Base-by-base conservation (phyloP, 2,797 vertebrate genomes). In the Trachurus trachurus region DNA sequence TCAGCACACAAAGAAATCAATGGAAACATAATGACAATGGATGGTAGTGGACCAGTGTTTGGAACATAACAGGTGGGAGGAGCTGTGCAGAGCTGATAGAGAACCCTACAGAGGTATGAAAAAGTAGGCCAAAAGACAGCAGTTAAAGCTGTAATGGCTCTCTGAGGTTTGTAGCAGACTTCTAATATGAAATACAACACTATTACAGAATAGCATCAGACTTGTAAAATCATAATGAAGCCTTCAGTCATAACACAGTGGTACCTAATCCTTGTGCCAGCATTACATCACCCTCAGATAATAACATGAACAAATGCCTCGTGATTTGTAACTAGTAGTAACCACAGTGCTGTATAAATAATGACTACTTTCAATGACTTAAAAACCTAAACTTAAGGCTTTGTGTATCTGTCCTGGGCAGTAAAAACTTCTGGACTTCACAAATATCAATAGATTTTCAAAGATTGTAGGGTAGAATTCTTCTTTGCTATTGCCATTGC, bases 81-180 rank as follows among this genome's bases (percentile, higher is more conserved):
- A 86, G 83, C 69, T 79, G 73, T 22, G 73, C 29, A 12, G 16
- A 57, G 84, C 74, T 82, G 82, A 86, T 66, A 66, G 58, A 73
- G 71, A 91, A 83, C n/a, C 71, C 76, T 56, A 52, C 66, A 60
- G 70, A 71, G 71, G 44, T 37, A 63, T 29, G 50, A 74, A 54
- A 50, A 90, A 82, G 78, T 89, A 79, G 84, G 82, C 15, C 84
- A 90, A 65, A 88, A 71, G 78, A 40, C 81, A 88, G 84, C 80
- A 72, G 72, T 57, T 57, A 17, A 77, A 58, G 69, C 66, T 66
- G 21, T 16, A 52, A 69, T 69, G 62, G 61, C 56, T 81, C 78
- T 84, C 63, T 74, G 71, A 40, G 62, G 60, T 71, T 74, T 61
- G 58, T 45, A 61, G 40, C 31, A 49, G 40, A 54, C 11, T 39